These are phyloP conservation scores for Nezara viridula DNA, from an alignment of 2,888 invertebrate genomes.

Conservation along the genomic window DNA sequence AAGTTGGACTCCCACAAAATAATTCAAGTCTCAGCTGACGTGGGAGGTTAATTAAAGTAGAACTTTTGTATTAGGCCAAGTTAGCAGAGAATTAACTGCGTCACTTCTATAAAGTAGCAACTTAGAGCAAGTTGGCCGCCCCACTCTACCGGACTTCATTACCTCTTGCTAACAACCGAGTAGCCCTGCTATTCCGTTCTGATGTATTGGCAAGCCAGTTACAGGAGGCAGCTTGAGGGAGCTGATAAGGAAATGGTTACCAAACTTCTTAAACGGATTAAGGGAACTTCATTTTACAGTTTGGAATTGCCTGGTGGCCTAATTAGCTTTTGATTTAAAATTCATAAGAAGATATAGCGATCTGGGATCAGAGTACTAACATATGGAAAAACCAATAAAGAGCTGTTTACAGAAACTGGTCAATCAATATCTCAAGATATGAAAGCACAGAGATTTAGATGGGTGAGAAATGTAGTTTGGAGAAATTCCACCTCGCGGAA, in stretches of 20 bases:
- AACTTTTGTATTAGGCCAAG: conserved; percentile 9
- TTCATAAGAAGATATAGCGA: not conserved
- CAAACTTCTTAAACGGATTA: conserved; percentile 35
- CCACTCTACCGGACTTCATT: not conserved
- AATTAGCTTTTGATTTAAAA: not conserved
- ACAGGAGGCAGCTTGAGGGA: not conserved
- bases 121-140: not conserved
- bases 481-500: no score
- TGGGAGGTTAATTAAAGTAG: conserved; percentile 46
- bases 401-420: no score
- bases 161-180: not conserved
- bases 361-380: no score
- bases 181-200: not conserved
- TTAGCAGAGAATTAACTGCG: conserved; percentile 21
- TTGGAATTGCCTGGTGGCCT: not conserved
- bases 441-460: no score
- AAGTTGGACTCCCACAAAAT: not conserved
- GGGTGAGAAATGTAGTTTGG: no score
- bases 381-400: no score
- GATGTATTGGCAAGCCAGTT: not conserved
- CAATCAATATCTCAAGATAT: no score
- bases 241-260: not conserved
- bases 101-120: conserved; percentile 46
- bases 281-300: not conserved
- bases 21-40: conserved; percentile 16